Evolutionary conservation across 2,797 vertebrate genomes (phyloP).

Genomic region (Clarias platycephalus): DNA sequence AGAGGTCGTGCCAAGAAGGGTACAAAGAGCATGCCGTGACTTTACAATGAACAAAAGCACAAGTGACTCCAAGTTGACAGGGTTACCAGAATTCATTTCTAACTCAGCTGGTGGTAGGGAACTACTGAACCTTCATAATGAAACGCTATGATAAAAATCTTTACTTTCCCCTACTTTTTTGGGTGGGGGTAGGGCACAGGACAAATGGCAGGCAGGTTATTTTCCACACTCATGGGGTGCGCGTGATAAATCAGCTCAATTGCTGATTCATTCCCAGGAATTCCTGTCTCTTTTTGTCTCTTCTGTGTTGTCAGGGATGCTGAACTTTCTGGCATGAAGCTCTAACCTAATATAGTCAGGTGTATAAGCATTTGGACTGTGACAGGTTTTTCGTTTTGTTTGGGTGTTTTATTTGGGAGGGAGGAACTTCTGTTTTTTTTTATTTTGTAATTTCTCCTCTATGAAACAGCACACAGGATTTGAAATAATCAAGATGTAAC

Average conservation of each 20-base stretch:
- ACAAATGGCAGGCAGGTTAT: constrained; percentile 69
- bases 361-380: too few species aligned
- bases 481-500: too few species aligned
- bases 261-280: constrained; percentile 65
- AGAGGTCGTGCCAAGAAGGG: constrained; percentile 55
- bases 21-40: constrained; percentile 77
- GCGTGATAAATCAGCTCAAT: constrained; percentile 68
- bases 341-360: neutral
- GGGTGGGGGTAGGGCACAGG: constrained; percentile 60
- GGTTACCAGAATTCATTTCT: constrained; percentile 77
- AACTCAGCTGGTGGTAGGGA: constrained; percentile 77
- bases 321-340: constrained; percentile 37
- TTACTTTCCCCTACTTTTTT: constrained; percentile 70
- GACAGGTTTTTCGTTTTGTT: too few species aligned
- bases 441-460: too few species aligned
- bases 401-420: too few species aligned
- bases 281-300: constrained; percentile 45
- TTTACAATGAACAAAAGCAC: constrained; percentile 76
- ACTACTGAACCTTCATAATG: constrained; percentile 72
- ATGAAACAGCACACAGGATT: too few species aligned
- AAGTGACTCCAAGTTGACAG: constrained; percentile 72
- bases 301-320: constrained; percentile 42
- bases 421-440: too few species aligned
- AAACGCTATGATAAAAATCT: constrained; percentile 77
- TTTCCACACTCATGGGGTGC: constrained; percentile 64